Evolutionary conservation across 2,113 vertebrate genomes (phyloP).

Genomic region (Prinia subflava): DNA sequence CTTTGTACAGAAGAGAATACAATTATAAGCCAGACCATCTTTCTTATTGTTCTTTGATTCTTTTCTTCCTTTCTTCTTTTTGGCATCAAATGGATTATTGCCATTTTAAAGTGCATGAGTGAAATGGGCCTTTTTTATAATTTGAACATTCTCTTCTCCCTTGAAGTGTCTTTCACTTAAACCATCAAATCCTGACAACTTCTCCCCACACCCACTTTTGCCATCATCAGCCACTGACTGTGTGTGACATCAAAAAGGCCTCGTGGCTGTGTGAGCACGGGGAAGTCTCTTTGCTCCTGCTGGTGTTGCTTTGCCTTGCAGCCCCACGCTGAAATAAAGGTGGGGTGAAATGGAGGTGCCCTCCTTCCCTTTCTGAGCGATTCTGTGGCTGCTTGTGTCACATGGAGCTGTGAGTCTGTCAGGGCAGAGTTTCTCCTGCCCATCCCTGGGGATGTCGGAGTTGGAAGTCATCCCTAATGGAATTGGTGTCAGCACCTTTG

Average conservation of each 20-base stretch:
- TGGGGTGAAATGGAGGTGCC: background rate
- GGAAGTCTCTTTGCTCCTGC: background rate
- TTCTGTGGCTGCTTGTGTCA: background rate
- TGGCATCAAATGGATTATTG: slow-evolving; percentile 8
- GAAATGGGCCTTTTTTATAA: slow-evolving; percentile 2
- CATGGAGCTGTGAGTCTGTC: accelerated
- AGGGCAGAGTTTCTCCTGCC: background rate
- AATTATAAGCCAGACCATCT: background rate
- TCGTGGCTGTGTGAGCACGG: background rate
- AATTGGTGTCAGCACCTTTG: background rate
- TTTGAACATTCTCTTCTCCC: background rate
- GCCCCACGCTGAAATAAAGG: background rate
- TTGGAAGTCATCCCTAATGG: background rate
- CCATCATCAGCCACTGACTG: background rate
- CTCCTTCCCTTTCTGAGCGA: accelerated
- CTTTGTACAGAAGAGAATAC: background rate
- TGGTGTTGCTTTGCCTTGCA: background rate
- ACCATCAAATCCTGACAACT: slow-evolving; percentile 21
- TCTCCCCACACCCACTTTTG: background rate
- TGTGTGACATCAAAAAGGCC: background rate
- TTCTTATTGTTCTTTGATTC: background rate
- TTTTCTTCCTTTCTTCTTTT: background rate
- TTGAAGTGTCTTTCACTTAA: slow-evolving; percentile 29
- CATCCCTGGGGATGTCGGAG: background rate
- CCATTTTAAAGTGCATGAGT: background rate